These are phyloP conservation scores for Alca torda DNA, from an alignment of 2,797 vertebrate genomes.

Conservation along the genomic window DNA sequence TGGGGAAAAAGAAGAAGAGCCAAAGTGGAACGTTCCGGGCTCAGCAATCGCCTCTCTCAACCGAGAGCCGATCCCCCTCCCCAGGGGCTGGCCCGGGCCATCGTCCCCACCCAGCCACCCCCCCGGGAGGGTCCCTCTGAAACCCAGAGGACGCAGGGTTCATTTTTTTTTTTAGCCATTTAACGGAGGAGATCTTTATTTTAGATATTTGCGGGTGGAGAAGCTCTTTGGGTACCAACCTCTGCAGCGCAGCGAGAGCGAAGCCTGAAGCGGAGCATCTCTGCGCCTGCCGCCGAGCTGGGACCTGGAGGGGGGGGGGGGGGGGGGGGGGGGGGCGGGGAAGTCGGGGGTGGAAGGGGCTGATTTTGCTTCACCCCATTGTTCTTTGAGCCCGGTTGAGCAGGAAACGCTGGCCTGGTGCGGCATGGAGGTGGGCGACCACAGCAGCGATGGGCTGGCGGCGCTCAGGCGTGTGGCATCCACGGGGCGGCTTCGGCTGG, in stretches of 20 bases:
- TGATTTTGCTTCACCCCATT: neutral
- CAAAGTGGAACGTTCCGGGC: accelerated
- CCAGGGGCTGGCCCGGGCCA: accelerated
- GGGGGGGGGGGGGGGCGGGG: no score
- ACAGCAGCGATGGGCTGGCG: accelerated
- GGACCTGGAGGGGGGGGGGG: no score
- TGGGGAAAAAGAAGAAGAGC: neutral
- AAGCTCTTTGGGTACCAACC: neutral
- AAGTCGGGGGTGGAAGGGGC: no score
- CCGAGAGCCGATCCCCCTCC: neutral
- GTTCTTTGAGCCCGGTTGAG: neutral
- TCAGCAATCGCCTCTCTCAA: neutral
- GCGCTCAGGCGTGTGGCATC: accelerated
- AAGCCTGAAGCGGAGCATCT: neutral
- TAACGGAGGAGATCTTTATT: accelerated
- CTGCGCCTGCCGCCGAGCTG: accelerated
- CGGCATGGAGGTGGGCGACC: accelerated
- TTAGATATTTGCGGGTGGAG: neutral
- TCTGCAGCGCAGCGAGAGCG: neutral
- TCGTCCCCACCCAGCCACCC: accelerated
- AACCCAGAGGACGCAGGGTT: accelerated
- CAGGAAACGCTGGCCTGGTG: neutral
- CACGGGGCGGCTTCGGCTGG: accelerated
- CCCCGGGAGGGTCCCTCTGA: no score
- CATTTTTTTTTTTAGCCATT: neutral